Evolutionary conservation across 2,888 invertebrate species (phyloP).

Genomic region (Cosmia trapezina): DNA sequence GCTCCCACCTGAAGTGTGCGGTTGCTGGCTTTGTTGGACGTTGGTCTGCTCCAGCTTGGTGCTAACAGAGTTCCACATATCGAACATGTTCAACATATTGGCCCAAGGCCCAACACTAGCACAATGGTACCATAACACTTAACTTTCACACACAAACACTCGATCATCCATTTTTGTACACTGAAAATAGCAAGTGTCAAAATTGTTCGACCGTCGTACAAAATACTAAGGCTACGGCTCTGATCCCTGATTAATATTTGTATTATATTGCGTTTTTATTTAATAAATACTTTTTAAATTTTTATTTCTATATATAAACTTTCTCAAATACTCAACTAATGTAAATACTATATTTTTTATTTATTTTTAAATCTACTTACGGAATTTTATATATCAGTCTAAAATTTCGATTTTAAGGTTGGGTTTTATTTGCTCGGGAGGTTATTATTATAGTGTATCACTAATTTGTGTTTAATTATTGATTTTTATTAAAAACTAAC

Average conservation of each 20-base stretch:
- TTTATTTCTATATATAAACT: conserved; percentile 82
- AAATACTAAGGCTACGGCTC: conserved; percentile 85
- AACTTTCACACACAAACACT: conserved; percentile 65
- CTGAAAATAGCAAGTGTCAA: conserved; percentile 80
- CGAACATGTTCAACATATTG: conserved; percentile 93
- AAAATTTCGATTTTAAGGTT: conserved; percentile 89
- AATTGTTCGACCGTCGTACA: conserved; percentile 86
- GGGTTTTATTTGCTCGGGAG: conserved; percentile 85
- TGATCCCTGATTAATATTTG: conserved; percentile 86
- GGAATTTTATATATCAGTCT: conserved; percentile 90
- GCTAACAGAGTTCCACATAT: conserved; percentile 95
- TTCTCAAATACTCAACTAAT: conserved; percentile 90
- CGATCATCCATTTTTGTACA: conserved; percentile 79
- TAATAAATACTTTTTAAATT: conserved; percentile 72
- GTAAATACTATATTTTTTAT: conserved; percentile 87
- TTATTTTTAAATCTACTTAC: conserved; percentile 75
- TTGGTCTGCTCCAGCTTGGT: conserved; percentile 93
- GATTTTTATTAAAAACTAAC: conserved; percentile 75
- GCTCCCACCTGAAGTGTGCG: conserved; percentile 95
- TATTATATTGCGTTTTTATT: conserved; percentile 76
- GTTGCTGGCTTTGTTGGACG: conserved; percentile 92
- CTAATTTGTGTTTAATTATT: conserved; percentile 79
- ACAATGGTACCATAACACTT: conserved; percentile 69
- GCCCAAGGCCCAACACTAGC: conserved; percentile 73
- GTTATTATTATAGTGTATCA: conserved; percentile 73